Evolutionary conservation across 2,797 vertebrate species (phyloP).

Genomic region (Morelia viridis): DNA sequence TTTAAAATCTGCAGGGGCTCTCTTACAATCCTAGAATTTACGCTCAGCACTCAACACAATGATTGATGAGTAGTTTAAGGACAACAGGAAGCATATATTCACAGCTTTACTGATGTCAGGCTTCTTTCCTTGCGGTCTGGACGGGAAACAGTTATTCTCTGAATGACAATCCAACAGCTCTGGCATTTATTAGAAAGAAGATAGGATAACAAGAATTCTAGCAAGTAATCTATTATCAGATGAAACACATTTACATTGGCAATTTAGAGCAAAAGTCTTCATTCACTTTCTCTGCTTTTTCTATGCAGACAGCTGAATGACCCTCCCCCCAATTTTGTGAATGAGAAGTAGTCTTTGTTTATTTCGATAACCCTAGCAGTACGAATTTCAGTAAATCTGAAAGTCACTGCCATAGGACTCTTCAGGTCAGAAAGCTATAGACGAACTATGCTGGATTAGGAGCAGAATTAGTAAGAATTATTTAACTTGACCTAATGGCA

Average conservation of each 20-base stretch:
- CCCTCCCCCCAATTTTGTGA: too few species aligned
- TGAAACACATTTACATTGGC: background rate
- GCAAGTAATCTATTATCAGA: background rate
- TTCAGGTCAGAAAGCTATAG: background rate
- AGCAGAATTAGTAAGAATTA: background rate
- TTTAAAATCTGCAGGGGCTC: background rate
- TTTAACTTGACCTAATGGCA: background rate
- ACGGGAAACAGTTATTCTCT: background rate
- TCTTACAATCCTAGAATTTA: background rate
- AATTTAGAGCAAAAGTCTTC: background rate
- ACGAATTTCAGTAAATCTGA: background rate
- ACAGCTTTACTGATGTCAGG: background rate
- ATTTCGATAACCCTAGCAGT: too few species aligned
- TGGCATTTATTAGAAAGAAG: background rate
- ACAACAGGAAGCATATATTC: background rate
- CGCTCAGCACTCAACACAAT: background rate
- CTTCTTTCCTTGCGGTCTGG: background rate
- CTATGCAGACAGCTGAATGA: background rate
- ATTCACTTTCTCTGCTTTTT: background rate
- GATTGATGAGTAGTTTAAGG: background rate
- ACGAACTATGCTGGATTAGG: background rate
- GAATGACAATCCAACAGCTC: background rate
- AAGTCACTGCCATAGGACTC: background rate
- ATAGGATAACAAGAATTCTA: background rate
- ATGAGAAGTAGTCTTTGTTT: too few species aligned